These are phyloP conservation scores for Mesocentrotus franciscanus DNA, from an alignment of 53 echinoderm and acorn worm genomes.

Conservation along the genomic window DNA sequence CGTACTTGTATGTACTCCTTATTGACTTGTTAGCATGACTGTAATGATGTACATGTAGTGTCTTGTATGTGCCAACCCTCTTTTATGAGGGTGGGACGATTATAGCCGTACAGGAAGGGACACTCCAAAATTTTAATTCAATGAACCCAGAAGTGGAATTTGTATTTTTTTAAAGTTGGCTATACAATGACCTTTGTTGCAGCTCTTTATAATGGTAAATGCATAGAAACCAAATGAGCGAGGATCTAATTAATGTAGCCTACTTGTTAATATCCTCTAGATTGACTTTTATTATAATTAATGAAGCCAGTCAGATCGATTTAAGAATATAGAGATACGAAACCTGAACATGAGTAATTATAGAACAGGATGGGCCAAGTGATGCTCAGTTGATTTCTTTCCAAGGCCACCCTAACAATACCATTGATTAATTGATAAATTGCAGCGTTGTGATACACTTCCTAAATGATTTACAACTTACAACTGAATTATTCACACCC, in stretches of 20 bases:
- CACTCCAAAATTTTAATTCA: no score
- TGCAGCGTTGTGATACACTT: no score
- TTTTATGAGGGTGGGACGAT: no score
- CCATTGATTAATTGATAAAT: no score
- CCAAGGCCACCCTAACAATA: neutral
- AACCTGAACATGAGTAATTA: neutral
- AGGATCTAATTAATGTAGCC: neutral
- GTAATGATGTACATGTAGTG: no score
- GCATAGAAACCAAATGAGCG: neutral
- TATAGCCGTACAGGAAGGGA: no score
- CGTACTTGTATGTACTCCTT: no score
- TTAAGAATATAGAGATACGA: neutral
- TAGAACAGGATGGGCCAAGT: neutral
- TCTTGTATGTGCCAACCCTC: no score
- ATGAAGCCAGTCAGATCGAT: neutral
- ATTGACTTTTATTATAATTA: neutral
- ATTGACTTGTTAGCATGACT: no score
- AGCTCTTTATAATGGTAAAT: neutral
- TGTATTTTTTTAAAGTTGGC: neutral
- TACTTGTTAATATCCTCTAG: neutral
- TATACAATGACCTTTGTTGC: neutral
- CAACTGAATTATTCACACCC: no score
- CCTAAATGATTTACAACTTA: no score
- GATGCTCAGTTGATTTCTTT: neutral
- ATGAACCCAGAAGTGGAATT: no score